phyloP scores from a whole-genome alignment of 2,113 vertebrate genomes.

The Bettongia penicillata region DNA sequence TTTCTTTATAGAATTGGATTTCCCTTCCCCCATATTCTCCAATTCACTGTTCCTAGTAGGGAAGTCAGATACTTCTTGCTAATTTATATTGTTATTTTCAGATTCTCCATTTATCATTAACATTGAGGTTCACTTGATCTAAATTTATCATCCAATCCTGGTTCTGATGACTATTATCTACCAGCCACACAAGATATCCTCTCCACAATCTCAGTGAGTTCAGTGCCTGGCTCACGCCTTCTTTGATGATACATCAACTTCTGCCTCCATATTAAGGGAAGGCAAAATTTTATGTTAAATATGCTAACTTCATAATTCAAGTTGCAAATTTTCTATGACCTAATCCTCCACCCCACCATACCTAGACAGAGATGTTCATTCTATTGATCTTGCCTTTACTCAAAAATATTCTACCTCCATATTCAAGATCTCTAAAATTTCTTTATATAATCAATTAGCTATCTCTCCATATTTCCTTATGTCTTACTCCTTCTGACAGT shows the following conservation, averaged over 20 bases:
- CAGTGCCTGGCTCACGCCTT: too few relatives aligned
- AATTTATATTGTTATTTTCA: background rate
- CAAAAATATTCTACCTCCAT: background rate
- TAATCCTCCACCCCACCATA: background rate
- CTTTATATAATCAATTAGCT: background rate
- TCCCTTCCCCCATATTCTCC: background rate
- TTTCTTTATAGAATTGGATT: background rate
- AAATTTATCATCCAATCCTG: background rate
- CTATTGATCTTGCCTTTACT: background rate
- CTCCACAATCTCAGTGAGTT: too few relatives aligned
- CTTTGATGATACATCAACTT: too few relatives aligned
- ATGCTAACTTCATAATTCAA: background rate
- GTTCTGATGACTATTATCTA: background rate
- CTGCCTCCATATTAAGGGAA: background rate
- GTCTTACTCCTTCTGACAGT: background rate
- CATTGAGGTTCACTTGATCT: background rate
- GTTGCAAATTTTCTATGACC: background rate
- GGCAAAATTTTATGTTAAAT: background rate
- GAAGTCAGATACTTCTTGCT: background rate
- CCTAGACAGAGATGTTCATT: background rate
- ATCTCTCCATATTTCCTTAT: background rate
- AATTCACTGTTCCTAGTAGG: background rate
- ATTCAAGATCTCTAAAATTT: background rate
- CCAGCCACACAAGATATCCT: too few relatives aligned
- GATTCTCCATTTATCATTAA: background rate